Evolutionary conservation across 2,113 vertebrate genomes (phyloP).

Genomic region (Rousettus leschenaultii): DNA sequence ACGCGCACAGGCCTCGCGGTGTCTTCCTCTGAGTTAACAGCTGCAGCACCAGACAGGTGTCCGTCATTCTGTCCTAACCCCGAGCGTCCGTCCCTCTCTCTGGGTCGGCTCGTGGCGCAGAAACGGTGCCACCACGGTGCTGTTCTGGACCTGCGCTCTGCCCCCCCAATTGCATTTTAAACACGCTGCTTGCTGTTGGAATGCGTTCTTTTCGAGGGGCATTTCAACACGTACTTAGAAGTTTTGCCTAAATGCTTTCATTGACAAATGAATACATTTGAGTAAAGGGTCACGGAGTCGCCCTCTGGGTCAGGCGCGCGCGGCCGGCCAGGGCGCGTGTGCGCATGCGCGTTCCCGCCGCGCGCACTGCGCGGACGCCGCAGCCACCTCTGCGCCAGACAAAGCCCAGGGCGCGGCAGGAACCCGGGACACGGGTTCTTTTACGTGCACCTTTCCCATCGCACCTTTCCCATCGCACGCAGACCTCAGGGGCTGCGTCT

Average conservation of each 20-base stretch:
- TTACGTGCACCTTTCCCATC: not conserved
- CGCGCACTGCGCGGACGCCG: too few relatives aligned
- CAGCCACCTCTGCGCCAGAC: too few relatives aligned
- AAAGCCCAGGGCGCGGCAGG: too few relatives aligned
- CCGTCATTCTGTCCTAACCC: rapidly evolving
- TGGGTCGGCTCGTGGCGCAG: not conserved
- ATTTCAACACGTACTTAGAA: not conserved
- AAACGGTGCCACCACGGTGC: rapidly evolving
- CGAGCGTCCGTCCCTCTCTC: rapidly evolving
- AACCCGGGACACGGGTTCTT: not conserved
- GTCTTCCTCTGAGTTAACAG: rapidly evolving
- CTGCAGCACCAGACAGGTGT: rapidly evolving
- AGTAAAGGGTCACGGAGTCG: not conserved
- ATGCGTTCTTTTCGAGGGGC: not conserved
- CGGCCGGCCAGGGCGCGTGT: too few relatives aligned
- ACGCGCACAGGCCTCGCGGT: rapidly evolving
- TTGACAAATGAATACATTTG: not conserved
- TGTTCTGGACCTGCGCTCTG: not conserved
- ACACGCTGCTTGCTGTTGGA: not conserved
- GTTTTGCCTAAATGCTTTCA: not conserved
- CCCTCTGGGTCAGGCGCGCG: not conserved
- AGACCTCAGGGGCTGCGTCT: not conserved
- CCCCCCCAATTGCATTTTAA: not conserved
- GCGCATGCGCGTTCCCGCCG: too few relatives aligned
- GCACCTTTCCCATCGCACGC: not conserved